Evolutionary conservation across 2,888 invertebrate species (phyloP), one percentile per base, ranked within the genome.

Genomic region (Malacosoma neustria): DNA sequence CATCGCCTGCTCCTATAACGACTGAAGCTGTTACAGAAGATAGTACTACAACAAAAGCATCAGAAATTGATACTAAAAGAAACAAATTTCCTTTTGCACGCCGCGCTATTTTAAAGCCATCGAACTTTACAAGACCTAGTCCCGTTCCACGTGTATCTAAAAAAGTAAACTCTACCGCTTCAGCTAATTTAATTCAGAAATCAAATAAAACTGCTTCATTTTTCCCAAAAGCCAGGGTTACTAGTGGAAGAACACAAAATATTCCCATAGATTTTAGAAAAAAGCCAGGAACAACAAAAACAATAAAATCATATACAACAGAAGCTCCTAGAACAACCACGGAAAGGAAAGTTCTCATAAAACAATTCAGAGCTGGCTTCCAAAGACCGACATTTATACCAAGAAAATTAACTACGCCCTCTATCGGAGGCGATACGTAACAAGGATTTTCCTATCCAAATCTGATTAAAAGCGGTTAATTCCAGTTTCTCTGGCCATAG

Each of bases 71-170:
- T 33, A 56, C 62, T 11, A 86, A 80, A 48, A 65, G 76, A 48
- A 57, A 73, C 1, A 86, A 81, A 63, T 80, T 76, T 33, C 69
- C 68, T 4, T 81, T 86, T 41, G 77, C 79, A 13, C 72, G 84
- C 47, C 61, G 82, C 45, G 74, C 73, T 11, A 56, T 72, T 0
- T 58, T 71, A 12, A 81, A 77, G 56, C 44, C 72, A 6, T 62
- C 69, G 11, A 82, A 81, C 42, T 48, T 68, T 4, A 77, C 81
- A 1, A 61, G 75, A 51, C 49, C 57, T 11, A 53, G 40, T 29
- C 45, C 60, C 14, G 41, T 45, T 7, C 61, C 63, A 33, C 59
- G 68, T 33, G 43, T 54, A 12, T 39, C 51, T 1, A 75, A 72
- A 37, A 82, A 76, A 56, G 46, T 63, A 11, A 80, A 79, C 37